Conservation (phyloP, 1,140 invertebrate genomes). For the Adoxophyes honmai region DNA sequence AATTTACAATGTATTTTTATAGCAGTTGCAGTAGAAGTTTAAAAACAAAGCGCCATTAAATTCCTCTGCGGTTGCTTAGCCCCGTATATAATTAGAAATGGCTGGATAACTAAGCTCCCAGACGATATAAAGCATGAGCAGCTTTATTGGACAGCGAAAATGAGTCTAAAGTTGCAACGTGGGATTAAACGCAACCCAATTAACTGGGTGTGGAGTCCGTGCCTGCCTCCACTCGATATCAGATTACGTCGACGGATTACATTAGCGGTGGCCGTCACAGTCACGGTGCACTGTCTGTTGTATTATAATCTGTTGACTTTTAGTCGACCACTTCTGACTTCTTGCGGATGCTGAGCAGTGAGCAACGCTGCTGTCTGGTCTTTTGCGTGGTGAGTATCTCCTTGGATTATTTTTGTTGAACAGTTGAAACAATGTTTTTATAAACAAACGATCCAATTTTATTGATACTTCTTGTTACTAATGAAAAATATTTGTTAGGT, state of each 20-base stretch:
- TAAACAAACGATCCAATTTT: no score
- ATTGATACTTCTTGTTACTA: no score
- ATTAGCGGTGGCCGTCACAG: slow-evolving; percentile 60
- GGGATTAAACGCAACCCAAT: slow-evolving; percentile 72
- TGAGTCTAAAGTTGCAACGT: slow-evolving; percentile 66
- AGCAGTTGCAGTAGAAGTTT: no score
- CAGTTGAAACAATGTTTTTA: no score
- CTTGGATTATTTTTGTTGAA: no score
- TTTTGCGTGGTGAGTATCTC: no score
- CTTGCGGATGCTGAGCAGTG: no score
- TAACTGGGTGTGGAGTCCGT: slow-evolving; percentile 54
- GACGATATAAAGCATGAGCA: slow-evolving; percentile 31
- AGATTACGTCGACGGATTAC: slow-evolving; percentile 68
- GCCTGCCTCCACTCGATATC: slow-evolving; percentile 62
- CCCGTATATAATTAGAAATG: slow-evolving; percentile 19
- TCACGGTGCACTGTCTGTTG: slow-evolving; percentile 37
- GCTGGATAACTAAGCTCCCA: slow-evolving; percentile 35
- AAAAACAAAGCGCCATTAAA: slow-evolving; percentile 1
- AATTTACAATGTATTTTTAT: no score
- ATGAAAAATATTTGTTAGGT: no score
- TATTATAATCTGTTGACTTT: slow-evolving; percentile 30
- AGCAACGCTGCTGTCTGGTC: no score
- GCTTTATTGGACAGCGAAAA: slow-evolving; percentile 51
- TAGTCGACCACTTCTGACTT: no score
- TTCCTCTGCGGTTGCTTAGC: slow-evolving; percentile 8